Percentiles rank a stretch among this genome's conserved stretches.
Conservation (phyloP, 2,888 invertebrate genomes). For the Lissocephala sabroskyi region DNA sequence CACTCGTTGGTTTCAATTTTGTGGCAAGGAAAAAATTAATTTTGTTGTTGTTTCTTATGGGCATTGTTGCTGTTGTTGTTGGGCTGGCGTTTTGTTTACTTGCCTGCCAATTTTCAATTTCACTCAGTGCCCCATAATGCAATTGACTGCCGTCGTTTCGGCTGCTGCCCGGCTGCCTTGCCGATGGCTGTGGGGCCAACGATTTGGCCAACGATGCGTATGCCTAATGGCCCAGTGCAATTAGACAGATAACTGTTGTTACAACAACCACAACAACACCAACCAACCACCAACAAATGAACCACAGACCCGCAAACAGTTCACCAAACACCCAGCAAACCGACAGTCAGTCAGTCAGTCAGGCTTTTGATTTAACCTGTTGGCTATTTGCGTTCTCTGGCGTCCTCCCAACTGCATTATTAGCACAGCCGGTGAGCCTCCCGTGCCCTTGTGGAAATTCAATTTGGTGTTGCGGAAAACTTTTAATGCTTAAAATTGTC, state of each 20-base stretch:
- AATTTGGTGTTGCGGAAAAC: constrained; percentile 19
- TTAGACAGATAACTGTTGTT: constrained; percentile 28
- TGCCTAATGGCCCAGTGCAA: constrained; percentile 49
- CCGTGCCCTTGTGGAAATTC: too few species aligned
- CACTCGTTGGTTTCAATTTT: constrained; percentile 53
- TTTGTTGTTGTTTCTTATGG: constrained; percentile 27
- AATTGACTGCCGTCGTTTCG: too few species aligned
- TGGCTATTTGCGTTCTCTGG: not conserved
- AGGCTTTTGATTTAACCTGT: not conserved
- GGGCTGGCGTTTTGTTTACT: constrained; percentile 1
- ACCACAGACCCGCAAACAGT: constrained; percentile 26
- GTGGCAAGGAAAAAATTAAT: constrained; percentile 57
- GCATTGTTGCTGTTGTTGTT: constrained; percentile 1
- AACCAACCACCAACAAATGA: constrained; percentile 21
- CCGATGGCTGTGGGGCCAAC: too few species aligned
- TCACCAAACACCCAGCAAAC: constrained; percentile 11
- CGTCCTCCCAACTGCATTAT: constrained; percentile 19
- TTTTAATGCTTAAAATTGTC: constrained; percentile 1
- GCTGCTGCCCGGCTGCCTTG: too few species aligned
- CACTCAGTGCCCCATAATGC: constrained; percentile 3
- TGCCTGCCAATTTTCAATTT: constrained; percentile 31
- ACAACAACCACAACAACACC: too few species aligned
- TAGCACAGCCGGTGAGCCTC: constrained; percentile 11
- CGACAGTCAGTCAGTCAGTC: constrained; percentile 3
- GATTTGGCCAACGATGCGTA: constrained; percentile 31